A percentile compares a stretch with the other conserved stretches of the same genome.
Conservation (phyloP, 1,140 invertebrate species). For the Laupala kohalensis region DNA sequence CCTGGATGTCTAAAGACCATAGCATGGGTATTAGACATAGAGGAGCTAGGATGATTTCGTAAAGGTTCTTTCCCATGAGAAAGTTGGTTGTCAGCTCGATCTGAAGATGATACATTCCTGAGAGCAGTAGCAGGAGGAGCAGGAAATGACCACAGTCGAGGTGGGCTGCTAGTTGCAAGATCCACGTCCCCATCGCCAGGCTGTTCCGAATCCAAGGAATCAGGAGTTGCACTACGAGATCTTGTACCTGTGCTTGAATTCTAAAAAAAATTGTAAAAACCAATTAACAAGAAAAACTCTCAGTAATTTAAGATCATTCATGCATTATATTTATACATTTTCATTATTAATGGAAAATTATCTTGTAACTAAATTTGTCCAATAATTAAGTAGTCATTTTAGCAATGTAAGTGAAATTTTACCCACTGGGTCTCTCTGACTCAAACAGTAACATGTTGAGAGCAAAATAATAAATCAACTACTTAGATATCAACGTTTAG, state of each 20-base stretch:
- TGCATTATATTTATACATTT: too few species aligned
- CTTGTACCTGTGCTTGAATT: conserved; percentile 54
- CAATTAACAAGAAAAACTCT: too few species aligned
- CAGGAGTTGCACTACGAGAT: conserved; percentile 74
- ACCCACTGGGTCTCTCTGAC: too few species aligned
- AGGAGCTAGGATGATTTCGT: not conserved
- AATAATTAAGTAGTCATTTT: too few species aligned
- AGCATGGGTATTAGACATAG: not conserved
- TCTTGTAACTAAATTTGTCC: too few species aligned
- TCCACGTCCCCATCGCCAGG: conserved; percentile 23
- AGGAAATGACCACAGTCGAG: not conserved
- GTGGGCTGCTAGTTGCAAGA: conserved; percentile 1
- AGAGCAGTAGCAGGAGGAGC: conserved; percentile 10
- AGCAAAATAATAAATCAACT: too few species aligned
- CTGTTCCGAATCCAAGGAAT: conserved; percentile 63
- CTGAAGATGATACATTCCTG: not conserved
- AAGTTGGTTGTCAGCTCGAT: not conserved
- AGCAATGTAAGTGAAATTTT: too few species aligned
- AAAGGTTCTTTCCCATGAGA: not conserved
- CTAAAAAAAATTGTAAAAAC: conserved; percentile 27
- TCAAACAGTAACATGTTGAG: too few species aligned
- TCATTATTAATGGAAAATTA: too few species aligned
- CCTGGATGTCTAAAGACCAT: not conserved
- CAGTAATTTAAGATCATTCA: too few species aligned
- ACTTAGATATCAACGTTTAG: too few species aligned